Base-by-base conservation (phyloP, 2,113 vertebrate species). In the Amphiprion percula region DNA sequence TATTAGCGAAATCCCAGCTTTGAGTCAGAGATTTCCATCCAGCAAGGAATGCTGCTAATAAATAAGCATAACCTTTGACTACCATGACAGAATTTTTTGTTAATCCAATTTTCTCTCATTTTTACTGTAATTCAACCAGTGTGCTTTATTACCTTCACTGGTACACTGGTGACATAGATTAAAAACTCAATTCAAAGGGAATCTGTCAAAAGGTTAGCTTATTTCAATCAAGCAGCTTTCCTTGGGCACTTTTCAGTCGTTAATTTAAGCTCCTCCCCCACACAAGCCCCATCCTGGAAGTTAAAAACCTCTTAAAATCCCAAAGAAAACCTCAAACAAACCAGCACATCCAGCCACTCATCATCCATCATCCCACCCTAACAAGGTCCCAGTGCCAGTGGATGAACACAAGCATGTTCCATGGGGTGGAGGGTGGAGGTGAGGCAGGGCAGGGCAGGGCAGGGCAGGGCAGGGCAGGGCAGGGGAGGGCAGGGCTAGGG, bases 381-480 rank as follows among this genome's bases (percentile, higher is more conserved):
- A 41, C 61, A 74, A 85, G 53, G 64, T 78, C 82, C 91, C 80
- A 80, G 84, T 66, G 84, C 90, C 83, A 79, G 87, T 88, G 91
- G 83, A 83, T 95, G 94, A 97, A 96, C 94, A 95, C 85, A 97
- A 96, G 96, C 96, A 97, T 98, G 97, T 96, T 97, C 96, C 94
- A 96, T 95, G 94, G 94, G 95, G 93, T 94, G 88, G 92, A 71
- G 71, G 75, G 88, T 44, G 17, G 91, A 93, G 77, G 71, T 61
- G 95, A 94, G 93, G 91, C 82, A 65, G 72, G 85, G 62, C 54
- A 63, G 77, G 80, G 74, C 93, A n/a, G n/a, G n/a, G n/a, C n/a
- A n/a, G n/a, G n/a, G n/a, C n/a, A 21, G 21, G 21, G 21, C 21
- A 21, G 21, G 21, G 21, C 1, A 21, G 21, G 93, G 91, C 82